Evolutionary conservation across 2,888 invertebrate genomes (phyloP).

Genomic region (Embidobia sp.): DNA sequence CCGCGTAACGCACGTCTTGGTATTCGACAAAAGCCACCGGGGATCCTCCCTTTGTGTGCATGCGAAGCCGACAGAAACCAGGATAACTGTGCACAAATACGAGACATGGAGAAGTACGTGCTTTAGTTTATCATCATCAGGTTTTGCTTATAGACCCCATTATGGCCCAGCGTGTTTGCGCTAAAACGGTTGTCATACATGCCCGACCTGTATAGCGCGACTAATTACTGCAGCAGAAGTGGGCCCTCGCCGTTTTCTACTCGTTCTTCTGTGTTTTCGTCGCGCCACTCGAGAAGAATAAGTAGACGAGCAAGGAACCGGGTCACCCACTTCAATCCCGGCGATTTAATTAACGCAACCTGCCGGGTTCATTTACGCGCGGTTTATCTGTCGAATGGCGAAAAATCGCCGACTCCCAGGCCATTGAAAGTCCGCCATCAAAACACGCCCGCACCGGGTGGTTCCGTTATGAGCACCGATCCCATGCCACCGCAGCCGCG

Average conservation of each 20-base stretch:
- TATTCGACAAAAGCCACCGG: slow-evolving; percentile 99
- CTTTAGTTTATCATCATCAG: slow-evolving; percentile 68
- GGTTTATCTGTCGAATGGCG: slow-evolving; percentile 16
- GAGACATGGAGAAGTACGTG: slow-evolving; percentile 77
- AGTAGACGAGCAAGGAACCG: slow-evolving; percentile 42
- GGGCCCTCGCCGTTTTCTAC: slow-evolving; percentile 32
- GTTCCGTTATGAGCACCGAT: slow-evolving; percentile 6
- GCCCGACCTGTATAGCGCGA: background rate
- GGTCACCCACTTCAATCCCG: slow-evolving; percentile 47
- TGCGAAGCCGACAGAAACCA: slow-evolving; percentile 98
- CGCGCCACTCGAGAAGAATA: slow-evolving; percentile 42
- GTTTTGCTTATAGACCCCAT: slow-evolving; percentile 15
- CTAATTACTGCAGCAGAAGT: slow-evolving; percentile 44
- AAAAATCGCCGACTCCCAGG: background rate
- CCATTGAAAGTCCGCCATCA: slow-evolving; percentile 2
- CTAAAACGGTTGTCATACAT: slow-evolving; percentile 11
- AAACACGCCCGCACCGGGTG: slow-evolving; percentile 2
- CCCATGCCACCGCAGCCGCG: background rate
- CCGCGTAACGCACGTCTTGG: slow-evolving; percentile 94
- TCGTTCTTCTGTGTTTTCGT: slow-evolving; percentile 26
- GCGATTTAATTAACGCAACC: slow-evolving; percentile 41
- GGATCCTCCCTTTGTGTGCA: slow-evolving; percentile 93
- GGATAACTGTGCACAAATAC: slow-evolving; percentile 93
- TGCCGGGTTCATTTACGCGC: background rate
- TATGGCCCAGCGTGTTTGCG: slow-evolving; percentile 1